These are phyloP conservation scores for Daphoenositta chrysoptera DNA, from an alignment of 2,113 vertebrate genomes.

Conservation along the genomic window DNA sequence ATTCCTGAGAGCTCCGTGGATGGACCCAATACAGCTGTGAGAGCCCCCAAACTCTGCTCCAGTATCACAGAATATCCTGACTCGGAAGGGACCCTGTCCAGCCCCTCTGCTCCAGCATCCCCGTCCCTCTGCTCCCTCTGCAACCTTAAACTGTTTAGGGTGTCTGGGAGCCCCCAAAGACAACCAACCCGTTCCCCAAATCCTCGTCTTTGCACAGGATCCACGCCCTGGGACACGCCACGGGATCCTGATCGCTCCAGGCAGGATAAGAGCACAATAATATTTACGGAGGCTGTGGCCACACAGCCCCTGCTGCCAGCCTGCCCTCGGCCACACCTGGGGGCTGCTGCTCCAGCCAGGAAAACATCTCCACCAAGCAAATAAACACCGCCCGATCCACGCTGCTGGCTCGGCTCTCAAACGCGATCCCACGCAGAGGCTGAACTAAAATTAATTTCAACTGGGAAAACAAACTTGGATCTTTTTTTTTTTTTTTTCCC, in stretches of 20 bases:
- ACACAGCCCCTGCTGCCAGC: background rate
- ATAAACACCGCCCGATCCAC: background rate
- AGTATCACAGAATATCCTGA: background rate
- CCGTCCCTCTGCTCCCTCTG: background rate
- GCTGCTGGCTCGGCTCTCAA: background rate
- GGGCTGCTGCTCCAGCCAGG: constrained; percentile 11
- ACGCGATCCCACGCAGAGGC: background rate
- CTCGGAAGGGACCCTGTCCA: background rate
- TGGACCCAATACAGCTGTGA: accelerated
- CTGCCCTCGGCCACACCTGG: background rate
- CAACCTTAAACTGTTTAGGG: background rate
- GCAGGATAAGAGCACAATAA: background rate
- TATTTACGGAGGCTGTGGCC: background rate
- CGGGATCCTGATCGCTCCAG: background rate
- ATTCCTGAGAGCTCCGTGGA: background rate
- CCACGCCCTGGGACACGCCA: background rate
- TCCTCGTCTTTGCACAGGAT: background rate
- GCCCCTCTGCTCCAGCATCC: background rate
- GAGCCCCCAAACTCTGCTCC: background rate
- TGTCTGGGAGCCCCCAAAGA: background rate
- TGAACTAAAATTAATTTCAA: background rate
- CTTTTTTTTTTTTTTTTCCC: background rate
- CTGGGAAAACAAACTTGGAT: background rate
- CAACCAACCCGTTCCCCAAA: background rate
- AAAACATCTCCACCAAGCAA: constrained; percentile 14